Evolutionary conservation across 1,140 invertebrate species (phyloP).

Genomic region (Araneus ventricosus): DNA sequence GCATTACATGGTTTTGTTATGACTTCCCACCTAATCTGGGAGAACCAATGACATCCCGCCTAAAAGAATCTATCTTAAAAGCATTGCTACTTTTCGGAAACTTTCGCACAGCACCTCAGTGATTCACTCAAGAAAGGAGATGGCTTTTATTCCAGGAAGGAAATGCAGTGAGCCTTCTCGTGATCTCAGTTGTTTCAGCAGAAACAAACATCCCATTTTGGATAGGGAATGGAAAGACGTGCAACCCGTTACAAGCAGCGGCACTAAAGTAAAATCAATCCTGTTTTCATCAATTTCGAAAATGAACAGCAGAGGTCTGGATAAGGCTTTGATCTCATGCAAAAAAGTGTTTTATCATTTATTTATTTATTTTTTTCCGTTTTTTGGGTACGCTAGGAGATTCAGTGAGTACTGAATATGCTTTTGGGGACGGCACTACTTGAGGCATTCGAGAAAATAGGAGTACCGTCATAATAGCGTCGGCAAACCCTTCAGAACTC

Average conservation of each 20-base stretch:
- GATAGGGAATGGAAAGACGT: slow-evolving; percentile 23
- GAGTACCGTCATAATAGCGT: slow-evolving; percentile 47
- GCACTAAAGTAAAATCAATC: slow-evolving; percentile 34
- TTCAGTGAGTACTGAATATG: background rate
- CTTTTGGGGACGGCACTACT: slow-evolving; percentile 33
- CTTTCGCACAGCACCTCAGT: background rate
- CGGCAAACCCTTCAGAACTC: slow-evolving; percentile 17
- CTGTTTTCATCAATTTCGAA: slow-evolving; percentile 50
- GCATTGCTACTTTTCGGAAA: background rate
- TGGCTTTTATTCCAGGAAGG: background rate
- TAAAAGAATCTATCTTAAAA: background rate
- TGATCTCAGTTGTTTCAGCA: background rate
- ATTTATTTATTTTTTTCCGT: slow-evolving; percentile 4
- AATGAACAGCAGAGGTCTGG: slow-evolving; percentile 39
- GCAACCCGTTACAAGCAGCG: background rate
- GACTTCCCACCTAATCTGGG: no score
- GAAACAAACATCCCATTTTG: slow-evolving; percentile 2
- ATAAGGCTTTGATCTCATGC: slow-evolving; percentile 39
- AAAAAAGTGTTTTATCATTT: background rate
- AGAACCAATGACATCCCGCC: background rate
- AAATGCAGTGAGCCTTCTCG: background rate
- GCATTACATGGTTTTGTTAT: no score
- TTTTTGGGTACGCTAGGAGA: background rate
- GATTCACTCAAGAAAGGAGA: background rate
- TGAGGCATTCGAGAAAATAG: slow-evolving; percentile 32